Percentiles rank a stretch among this genome's conserved stretches.
These are phyloP conservation scores for Autographa pulchrina DNA, from an alignment of 2,888 invertebrate species.

Conservation along the genomic window DNA sequence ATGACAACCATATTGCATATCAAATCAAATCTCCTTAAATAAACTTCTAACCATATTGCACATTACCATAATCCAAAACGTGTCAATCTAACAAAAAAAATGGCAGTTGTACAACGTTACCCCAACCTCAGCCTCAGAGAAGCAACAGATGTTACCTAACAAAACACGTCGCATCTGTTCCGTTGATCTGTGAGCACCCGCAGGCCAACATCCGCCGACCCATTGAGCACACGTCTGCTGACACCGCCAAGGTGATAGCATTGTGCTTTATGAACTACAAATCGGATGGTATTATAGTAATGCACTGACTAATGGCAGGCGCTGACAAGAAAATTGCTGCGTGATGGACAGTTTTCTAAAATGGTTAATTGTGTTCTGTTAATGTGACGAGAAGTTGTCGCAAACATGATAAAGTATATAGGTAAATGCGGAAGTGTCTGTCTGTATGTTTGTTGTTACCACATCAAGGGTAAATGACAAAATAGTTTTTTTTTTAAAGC, in stretches of 20 bases:
- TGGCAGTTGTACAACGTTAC: slow-evolving; percentile 16
- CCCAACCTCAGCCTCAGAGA: slow-evolving; percentile 28
- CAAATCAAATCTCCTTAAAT: too few species aligned
- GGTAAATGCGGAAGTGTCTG: background rate
- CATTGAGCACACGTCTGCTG: slow-evolving; percentile 74
- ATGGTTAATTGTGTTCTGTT: background rate
- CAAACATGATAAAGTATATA: background rate
- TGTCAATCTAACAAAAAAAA: background rate
- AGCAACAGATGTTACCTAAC: slow-evolving; percentile 39
- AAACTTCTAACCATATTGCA: background rate
- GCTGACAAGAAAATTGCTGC: slow-evolving; percentile 15
- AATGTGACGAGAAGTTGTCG: background rate
- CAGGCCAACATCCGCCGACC: slow-evolving; percentile 80
- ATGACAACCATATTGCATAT: too few species aligned
- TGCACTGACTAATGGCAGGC: slow-evolving; percentile 33
- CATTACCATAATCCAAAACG: background rate
- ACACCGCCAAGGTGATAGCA: slow-evolving; percentile 66
- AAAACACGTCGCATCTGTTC: slow-evolving; percentile 49
- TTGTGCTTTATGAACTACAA: slow-evolving; percentile 64
- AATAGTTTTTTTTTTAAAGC: too few species aligned
- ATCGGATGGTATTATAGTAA: slow-evolving; percentile 57
- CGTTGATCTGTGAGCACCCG: slow-evolving; percentile 70
- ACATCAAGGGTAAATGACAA: background rate
- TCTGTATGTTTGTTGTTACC: background rate
- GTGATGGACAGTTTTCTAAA: slow-evolving; percentile 12